These are phyloP conservation scores for Neoscelio sp. DNA, from an alignment of 2,888 invertebrate genomes.

Conservation along the genomic window DNA sequence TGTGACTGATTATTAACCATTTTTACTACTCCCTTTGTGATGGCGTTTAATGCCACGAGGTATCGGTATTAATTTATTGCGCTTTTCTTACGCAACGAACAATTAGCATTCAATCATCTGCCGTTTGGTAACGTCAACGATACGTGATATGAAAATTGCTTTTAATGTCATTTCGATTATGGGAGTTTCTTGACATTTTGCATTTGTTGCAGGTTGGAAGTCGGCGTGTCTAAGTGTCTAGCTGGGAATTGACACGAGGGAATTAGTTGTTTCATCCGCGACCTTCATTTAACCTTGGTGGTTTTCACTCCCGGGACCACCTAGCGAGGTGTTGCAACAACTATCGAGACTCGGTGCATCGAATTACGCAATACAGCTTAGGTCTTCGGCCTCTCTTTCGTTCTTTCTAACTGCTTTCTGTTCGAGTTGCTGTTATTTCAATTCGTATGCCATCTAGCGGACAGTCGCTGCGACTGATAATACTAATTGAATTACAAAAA, in stretches of 20 bases:
- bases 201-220: no score
- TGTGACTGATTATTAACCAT: slow-evolving; percentile 61
- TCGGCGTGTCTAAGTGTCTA: no score
- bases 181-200: slow-evolving; percentile 39
- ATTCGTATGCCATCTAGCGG: no score
- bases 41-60: slow-evolving; percentile 35
- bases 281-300: slow-evolving; percentile 47
- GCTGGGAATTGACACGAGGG: no score
- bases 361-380: slow-evolving; percentile 71
- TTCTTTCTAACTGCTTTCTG: no score
- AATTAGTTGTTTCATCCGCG: no score
- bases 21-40: slow-evolving; percentile 48
- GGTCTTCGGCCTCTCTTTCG: slow-evolving; percentile 34
- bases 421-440: no score
- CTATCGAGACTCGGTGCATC: slow-evolving; percentile 70
- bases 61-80: slow-evolving; percentile 51
- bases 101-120: slow-evolving; percentile 46
- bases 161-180: slow-evolving; percentile 27
- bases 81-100: slow-evolving; percentile 32
- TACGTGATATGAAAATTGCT: slow-evolving; percentile 32
- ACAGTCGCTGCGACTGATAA: no score
- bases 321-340: slow-evolving; percentile 53
- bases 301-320: slow-evolving; percentile 52
- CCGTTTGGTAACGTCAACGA: slow-evolving; percentile 8
- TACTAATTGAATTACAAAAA: no score